Base-by-base conservation (phyloP, 2,797 vertebrate genomes). In the Pelodytes ibericus region DNA sequence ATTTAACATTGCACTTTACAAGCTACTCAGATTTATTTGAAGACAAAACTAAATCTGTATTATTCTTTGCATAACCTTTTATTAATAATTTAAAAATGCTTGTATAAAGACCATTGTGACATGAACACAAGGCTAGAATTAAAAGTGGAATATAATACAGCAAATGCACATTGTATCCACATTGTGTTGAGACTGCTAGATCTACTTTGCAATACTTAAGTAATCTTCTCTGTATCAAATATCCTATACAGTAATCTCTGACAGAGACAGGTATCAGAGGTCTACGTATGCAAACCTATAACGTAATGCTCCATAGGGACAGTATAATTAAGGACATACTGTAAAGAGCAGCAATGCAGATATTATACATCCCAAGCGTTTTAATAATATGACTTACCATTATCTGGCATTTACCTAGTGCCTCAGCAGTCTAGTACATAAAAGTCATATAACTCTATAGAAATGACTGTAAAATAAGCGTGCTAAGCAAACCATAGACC, bases 261-360 rank as follows among this genome's bases (percentile, higher is more conserved):
- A 80, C 56, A 84, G 61, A 80, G 56, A 81, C 57, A 68, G 82
- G 66, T 70, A 80, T 71, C 59, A 67, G 49, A 83, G 67, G 13
- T 57, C 68, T 77, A 13, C 0, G 1, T 0, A 26, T 51, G 74
- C 22, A 75, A 80, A 41, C 51, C 25, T 62, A n/a, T 18, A 56
- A n/a, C 8, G 30, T 30, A 4, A 25, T 13, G 39, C 16, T 30
- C 81, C 68, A 80, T 58, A 72, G 77, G 76, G 81, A 72, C 0
- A 56, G 53, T 6, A 10, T 68, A 80, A 83, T 81, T 64, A 83
- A 71, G 82, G 39, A 80, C 6, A 78, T 31, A 25, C 62, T 59
- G 29, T 20, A 80, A 84, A 86, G 83, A 72, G 78, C 76, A 85
- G 22, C 22, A 2, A 58, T 27, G 27, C 8, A 73, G 29, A 74